Percentiles rank a stretch among this genome's conserved stretches.
These are phyloP conservation scores for Tragelaphus eurycerus DNA, from an alignment of 2,797 vertebrate genomes.

Conservation along the genomic window DNA sequence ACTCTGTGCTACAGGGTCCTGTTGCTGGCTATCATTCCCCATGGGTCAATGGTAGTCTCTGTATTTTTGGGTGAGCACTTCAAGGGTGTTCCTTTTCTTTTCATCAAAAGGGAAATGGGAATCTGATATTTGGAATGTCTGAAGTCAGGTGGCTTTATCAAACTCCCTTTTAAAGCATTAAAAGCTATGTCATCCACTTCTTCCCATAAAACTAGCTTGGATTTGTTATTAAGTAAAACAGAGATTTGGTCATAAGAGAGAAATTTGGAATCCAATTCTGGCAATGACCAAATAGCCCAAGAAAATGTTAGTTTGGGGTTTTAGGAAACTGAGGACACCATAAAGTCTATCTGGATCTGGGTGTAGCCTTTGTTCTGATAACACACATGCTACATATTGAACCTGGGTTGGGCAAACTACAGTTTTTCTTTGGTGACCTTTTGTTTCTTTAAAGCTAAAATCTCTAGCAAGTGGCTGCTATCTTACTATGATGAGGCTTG, in stretches of 20 bases:
- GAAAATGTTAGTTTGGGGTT: background rate
- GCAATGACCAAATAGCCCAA: background rate
- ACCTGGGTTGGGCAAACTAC: background rate
- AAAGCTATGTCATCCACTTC: background rate
- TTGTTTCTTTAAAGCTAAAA: background rate
- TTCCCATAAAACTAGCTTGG: background rate
- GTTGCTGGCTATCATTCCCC: background rate
- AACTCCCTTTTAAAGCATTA: background rate
- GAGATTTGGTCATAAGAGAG: background rate
- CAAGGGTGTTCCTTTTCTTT: background rate
- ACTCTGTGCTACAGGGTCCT: background rate
- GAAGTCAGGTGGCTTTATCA: background rate
- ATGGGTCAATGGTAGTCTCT: background rate
- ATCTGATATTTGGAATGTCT: background rate
- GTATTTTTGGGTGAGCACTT: background rate
- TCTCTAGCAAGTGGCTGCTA: background rate
- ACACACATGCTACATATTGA: background rate
- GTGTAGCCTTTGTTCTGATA: background rate
- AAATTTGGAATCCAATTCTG: background rate
- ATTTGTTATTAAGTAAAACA: background rate
- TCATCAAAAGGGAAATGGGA: background rate
- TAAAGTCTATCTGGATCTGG: background rate
- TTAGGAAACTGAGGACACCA: background rate
- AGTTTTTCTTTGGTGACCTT: background rate
- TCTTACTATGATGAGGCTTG: background rate